Percentiles rank a stretch among this genome's conserved stretches.
Conservation (phyloP, 2,888 invertebrate species). For the Himalopsyche anomala region DNA sequence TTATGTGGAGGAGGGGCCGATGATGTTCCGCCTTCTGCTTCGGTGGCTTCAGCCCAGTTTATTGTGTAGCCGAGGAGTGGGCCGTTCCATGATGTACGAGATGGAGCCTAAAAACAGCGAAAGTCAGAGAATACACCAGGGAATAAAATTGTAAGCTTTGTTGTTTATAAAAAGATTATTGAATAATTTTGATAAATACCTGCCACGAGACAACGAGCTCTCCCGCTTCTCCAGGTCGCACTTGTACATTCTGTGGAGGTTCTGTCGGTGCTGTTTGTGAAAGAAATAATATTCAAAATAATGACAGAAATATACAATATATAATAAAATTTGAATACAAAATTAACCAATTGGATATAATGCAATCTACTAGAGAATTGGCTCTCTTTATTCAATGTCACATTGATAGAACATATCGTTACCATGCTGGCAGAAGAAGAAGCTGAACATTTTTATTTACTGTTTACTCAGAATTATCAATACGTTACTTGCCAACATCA, state of each 20-base stretch:
- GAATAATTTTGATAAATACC: conserved; percentile 71
- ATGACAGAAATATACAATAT: too few species aligned
- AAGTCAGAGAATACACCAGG: background rate
- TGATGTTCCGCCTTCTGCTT: conserved; percentile 65
- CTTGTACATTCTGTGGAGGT: conserved; percentile 83
- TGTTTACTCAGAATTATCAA: too few species aligned
- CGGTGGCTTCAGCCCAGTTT: conserved; percentile 79
- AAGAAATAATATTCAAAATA: conserved; percentile 7
- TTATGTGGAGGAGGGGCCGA: conserved; percentile 45
- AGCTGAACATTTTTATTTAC: too few species aligned
- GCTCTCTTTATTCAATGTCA: too few species aligned
- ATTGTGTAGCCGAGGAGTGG: conserved; percentile 87
- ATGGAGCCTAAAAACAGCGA: conserved; percentile 77
- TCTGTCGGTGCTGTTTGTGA: conserved; percentile 81
- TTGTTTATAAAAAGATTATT: background rate
- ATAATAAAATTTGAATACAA: too few species aligned
- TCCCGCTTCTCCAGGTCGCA: conserved; percentile 83
- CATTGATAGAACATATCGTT: too few species aligned
- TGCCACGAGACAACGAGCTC: conserved; percentile 86
- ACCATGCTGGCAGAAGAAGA: too few species aligned
- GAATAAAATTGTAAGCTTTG: background rate
- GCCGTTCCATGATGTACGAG: conserved; percentile 84
- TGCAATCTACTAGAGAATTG: too few species aligned
- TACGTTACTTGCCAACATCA: too few species aligned
- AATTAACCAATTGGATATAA: too few species aligned